Base-by-base conservation (phyloP, 1,140 invertebrate genomes). In the Physella acuta region DNA sequence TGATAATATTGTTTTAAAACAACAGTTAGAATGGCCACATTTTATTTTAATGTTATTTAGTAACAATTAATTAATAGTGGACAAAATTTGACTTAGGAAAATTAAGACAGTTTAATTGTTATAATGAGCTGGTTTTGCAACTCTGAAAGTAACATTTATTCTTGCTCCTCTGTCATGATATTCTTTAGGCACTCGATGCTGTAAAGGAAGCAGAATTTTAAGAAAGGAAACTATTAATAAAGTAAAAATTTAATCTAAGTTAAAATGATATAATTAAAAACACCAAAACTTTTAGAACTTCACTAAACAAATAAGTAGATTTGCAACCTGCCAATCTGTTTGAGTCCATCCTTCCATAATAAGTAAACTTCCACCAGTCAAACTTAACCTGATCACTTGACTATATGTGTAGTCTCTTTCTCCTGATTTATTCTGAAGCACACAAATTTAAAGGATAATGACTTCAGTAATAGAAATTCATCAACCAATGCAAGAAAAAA, bases 301-400 rank as follows among this genome's bases (percentile, higher is more conserved):
- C 11, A 8, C 4, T 34, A 8, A 31, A 20, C 28, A 24, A 8
- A 8, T 14, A 30, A 5, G 11, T 55, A 30, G 8, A 14, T 30
- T 14, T 14, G 24, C 72, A 64, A 85, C 84, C 82, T 84, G 81
- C 86, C 86, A 87, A 67, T 87, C 87, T 52, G 81, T 75, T 65
- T 87, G 87, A 52, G 80, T 81, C 24, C 77, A 76, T 8, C 87
- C 87, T 74, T 87, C 86, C 87, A 87, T 87, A 14, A 87, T 78
- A 0, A 87, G 71, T 44, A 87, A 71, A 49, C 81, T 81, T 2
- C 87, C 86, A 74, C 81, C 79, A 17, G 76, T 78, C 26, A 87
- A 75, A 28, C 75, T 79, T 17, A 85, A 51, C 24, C 76, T 75
- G 5, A 83, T 69, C 60, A 79, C 73, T 52, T 82, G 77, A 63